A percentile compares a stretch with the other conserved stretches of the same genome.
Evolutionary conservation across 2,888 invertebrate species (phyloP).

Genomic region (Volucella inanis): DNA sequence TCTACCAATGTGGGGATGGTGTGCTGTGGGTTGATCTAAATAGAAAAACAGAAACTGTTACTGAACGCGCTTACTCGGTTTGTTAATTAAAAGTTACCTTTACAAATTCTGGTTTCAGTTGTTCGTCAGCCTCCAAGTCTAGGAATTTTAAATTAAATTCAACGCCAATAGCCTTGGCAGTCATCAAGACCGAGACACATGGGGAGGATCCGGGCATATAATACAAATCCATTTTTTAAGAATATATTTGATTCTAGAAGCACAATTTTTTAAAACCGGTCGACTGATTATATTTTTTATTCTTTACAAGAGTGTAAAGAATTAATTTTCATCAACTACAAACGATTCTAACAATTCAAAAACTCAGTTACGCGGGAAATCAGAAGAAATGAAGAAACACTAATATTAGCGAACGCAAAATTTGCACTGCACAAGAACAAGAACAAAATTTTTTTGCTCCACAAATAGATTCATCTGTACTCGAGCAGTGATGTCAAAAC

Average conservation of each 20-base stretch:
- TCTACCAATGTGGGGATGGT: conserved; percentile 93
- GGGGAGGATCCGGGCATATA: conserved; percentile 87
- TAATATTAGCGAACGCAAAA: neutral
- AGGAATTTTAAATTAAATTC: conserved; percentile 86
- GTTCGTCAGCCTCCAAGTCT: conserved; percentile 87
- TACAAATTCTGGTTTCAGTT: conserved; percentile 87
- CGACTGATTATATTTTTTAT: too few relatives aligned
- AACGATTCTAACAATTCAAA: too few relatives aligned
- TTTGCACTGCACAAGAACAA: neutral
- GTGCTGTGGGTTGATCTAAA: conserved; percentile 92
- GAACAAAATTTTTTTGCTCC: conserved; percentile 8
- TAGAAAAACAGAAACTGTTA: neutral
- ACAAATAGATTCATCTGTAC: conserved; percentile 31
- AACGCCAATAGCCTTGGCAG: conserved; percentile 87
- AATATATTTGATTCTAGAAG: conserved; percentile 30
- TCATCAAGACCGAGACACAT: conserved; percentile 86
- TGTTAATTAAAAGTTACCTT: conserved; percentile 84
- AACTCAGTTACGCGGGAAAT: too few relatives aligned
- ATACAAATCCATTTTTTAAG: conserved; percentile 85
- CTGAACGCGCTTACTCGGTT: neutral
- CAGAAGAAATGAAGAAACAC: neutral
- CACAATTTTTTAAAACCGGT: neutral
- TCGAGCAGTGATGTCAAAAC: conserved; percentile 30
- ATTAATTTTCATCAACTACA: too few relatives aligned
- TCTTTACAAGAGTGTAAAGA: too few relatives aligned